Percentiles rank a stretch among this genome's conserved stretches.
Evolutionary conservation across 2,113 vertebrate species (phyloP).

Genomic region (Pachyramphus minor): DNA sequence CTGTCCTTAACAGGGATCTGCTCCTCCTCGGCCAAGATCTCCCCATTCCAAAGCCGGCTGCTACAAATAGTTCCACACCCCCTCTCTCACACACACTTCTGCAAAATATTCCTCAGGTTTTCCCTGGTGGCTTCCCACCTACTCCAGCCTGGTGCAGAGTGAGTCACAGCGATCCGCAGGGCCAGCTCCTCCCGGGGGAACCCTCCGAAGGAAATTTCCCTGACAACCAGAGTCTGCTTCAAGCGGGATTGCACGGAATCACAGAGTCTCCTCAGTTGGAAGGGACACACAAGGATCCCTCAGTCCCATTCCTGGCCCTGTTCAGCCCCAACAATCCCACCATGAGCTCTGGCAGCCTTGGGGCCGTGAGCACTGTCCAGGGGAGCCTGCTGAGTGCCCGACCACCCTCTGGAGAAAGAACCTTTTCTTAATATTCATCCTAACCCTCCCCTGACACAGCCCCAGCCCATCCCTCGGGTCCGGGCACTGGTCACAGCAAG

Average conservation of each 20-base stretch:
- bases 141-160: not conserved
- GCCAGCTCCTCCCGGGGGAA: not conserved
- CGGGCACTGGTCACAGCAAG: not conserved
- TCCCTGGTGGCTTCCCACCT: not conserved
- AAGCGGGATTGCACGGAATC: not conserved
- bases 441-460: not conserved
- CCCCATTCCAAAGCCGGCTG: rapidly evolving
- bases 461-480: not conserved
- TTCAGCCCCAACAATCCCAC: not conserved
- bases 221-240: not conserved
- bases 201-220: not conserved
- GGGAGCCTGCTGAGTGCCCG: not conserved
- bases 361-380: not conserved
- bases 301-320: not conserved
- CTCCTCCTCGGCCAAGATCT: not conserved
- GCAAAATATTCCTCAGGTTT: not conserved
- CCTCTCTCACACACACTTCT: not conserved
- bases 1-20: not conserved
- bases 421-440: not conserved
- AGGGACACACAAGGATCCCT: not conserved
- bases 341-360: not conserved
- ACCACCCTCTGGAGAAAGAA: not conserved
- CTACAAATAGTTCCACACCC: not conserved
- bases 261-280: not conserved
- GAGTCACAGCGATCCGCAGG: not conserved